These are phyloP conservation scores for Drosophila subpulchrella DNA, from an alignment of 1,140 invertebrate genomes.

Conservation along the genomic window DNA sequence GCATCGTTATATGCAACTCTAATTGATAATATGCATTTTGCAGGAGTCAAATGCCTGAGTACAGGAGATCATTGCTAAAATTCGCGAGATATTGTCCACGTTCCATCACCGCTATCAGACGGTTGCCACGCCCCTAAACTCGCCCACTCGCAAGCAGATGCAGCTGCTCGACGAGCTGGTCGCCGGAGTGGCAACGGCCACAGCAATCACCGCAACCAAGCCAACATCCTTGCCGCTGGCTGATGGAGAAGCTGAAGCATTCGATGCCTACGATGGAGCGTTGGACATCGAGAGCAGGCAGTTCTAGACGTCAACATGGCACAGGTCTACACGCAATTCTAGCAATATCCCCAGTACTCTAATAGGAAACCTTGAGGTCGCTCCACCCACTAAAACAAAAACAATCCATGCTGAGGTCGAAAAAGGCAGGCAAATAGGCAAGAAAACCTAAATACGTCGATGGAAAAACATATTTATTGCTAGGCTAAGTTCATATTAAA, in stretches of 20 bases:
- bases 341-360: conserved; percentile 56
- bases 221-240: conserved; percentile 5
- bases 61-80: conserved; percentile 91
- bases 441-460: conserved; percentile 9
- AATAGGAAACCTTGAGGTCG: not conserved
- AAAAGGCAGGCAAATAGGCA: not conserved
- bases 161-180: conserved; percentile 70
- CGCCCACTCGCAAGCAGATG: conserved; percentile 69
- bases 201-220: conserved; percentile 3
- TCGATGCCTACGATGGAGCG: conserved; percentile 53
- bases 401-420: conserved; percentile 42
- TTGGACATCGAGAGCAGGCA: conserved; percentile 54
- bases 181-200: conserved; percentile 20
- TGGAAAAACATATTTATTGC: conserved; percentile 67
- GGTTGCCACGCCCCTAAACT: conserved; percentile 67
- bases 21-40: not conserved
- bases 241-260: not conserved
- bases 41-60: conserved; percentile 91
- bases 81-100: conserved; percentile 89
- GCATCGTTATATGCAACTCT: conserved; percentile 22
- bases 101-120: conserved; percentile 88
- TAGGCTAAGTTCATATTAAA: conserved; percentile 73
- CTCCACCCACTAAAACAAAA: conserved; percentile 6
- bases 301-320: conserved; percentile 44
- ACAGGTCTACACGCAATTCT: conserved; percentile 65